Evolutionary conservation across 2,797 vertebrate genomes (phyloP), one percentile per base, ranked within the genome.

Genomic region (Halcyon leucocephala): DNA sequence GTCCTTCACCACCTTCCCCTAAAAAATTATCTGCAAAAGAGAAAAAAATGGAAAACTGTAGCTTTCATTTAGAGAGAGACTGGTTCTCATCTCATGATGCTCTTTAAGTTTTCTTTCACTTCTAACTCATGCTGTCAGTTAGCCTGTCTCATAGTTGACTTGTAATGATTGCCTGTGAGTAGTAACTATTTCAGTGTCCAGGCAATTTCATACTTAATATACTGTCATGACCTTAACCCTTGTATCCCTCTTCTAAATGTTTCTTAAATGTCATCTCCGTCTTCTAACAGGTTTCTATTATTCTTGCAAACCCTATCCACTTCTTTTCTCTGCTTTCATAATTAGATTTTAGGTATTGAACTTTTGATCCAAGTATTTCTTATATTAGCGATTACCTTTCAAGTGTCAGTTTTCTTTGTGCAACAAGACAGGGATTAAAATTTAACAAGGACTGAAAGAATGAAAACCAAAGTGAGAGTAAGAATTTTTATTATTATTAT

Each of bases 1-100:
- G 49, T 91, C 35, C 55, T 88, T 93, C 8, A 31, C 12, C 3
- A 2, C 2, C 10, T 77, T 18, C 14, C 10, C 14, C 14, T 51
- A 46, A 35, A 77, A 77, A 84, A 61, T 5, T 33, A 4, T 19
- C 24, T 26, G 29, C 15, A 70, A 79, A 12, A 18, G 9, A 3
- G 4, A 37, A n/a, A 52, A 51, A 8, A 28, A 2, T 0, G 5
- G 5, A n/a, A 65, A 87, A 39, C 8, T 14, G 4, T 14, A 33
- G 8, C 2, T 86, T 64, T 90, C 3, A 1, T 57, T 39, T 84
- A 58, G 33, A 71, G 35, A 42, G 10, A 86, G 22, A 1, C 14
- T 86, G 14, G 2, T 62, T 52, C 93, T 14, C 9, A 15, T 73
- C 9, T 77, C 20, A 2, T 49, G 24, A 31, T 51, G 24, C 9